Evolutionary conservation across 2,888 invertebrate genomes (phyloP).

Genomic region (Amblyteles armatorius): DNA sequence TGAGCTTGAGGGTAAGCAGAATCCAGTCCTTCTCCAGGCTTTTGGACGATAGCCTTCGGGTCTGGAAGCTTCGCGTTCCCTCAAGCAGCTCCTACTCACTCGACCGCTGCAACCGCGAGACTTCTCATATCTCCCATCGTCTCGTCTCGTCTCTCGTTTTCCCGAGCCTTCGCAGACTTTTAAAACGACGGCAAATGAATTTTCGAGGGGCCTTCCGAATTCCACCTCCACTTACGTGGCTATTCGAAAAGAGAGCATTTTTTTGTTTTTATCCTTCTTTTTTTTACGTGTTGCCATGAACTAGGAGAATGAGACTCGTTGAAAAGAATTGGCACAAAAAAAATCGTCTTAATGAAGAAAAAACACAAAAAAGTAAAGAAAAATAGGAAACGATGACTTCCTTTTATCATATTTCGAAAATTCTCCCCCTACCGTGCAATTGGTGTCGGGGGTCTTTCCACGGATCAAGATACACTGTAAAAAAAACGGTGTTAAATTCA

Average conservation of each 20-base stretch:
- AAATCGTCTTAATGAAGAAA: background rate
- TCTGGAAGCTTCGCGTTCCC: conserved; percentile 65
- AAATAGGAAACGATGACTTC: background rate
- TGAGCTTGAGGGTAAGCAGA: conserved; percentile 48
- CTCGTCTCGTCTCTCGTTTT: conserved; percentile 60
- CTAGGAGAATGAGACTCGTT: conserved; percentile 9
- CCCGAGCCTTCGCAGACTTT: conserved; percentile 58
- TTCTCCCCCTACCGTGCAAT: background rate
- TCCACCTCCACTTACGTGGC: conserved; percentile 23
- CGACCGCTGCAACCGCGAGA: conserved; percentile 51
- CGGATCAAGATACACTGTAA: background rate
- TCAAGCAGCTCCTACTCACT: conserved; percentile 65
- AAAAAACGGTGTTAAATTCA: no score
- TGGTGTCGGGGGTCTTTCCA: background rate
- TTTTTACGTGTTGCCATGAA: conserved; percentile 19
- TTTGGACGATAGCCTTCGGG: conserved; percentile 58
- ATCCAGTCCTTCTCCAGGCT: conserved; percentile 14
- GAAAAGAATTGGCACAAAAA: background rate
- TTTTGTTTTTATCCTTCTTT: conserved; percentile 3
- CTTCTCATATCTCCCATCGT: conserved; percentile 58
- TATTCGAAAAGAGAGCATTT: conserved; percentile 24
- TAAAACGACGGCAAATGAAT: conserved; percentile 67
- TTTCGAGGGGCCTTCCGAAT: conserved; percentile 66
- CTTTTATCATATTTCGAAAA: background rate
- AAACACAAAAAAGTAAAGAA: background rate